Conservation (phyloP, 2,113 vertebrate species). For the Brachypodius melanocephalos region DNA sequence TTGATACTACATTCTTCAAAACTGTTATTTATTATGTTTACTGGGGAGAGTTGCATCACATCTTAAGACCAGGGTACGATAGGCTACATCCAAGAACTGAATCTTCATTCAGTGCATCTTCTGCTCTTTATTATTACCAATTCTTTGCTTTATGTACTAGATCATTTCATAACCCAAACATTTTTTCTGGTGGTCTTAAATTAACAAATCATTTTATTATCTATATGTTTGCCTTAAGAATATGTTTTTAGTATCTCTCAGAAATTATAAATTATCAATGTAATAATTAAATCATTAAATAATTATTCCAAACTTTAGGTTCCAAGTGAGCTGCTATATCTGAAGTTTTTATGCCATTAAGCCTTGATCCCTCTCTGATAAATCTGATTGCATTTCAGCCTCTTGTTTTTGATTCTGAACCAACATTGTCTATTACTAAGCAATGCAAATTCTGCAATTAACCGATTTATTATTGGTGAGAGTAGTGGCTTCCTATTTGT, state of each 20-base stretch:
- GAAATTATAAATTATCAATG: neutral
- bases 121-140: neutral
- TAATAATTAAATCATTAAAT: neutral
- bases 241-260: neutral
- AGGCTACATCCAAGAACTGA: neutral
- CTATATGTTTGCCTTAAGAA: neutral
- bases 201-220: neutral
- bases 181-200: neutral
- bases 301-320: neutral
- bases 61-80: neutral
- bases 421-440: neutral
- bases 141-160: neutral
- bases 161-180: neutral
- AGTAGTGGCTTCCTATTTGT: neutral
- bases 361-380: neutral
- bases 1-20: neutral
- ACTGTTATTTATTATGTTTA: neutral
- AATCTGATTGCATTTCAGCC: neutral
- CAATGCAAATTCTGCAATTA: neutral
- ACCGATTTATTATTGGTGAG: neutral
- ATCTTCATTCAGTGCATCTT: neutral
- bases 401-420: neutral
- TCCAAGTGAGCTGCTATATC: neutral
- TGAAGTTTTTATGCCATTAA: neutral
- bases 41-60: neutral